These are phyloP conservation scores for Archaeoteleia sp. DNA, from an alignment of 2,888 invertebrate species.

Conservation along the genomic window DNA sequence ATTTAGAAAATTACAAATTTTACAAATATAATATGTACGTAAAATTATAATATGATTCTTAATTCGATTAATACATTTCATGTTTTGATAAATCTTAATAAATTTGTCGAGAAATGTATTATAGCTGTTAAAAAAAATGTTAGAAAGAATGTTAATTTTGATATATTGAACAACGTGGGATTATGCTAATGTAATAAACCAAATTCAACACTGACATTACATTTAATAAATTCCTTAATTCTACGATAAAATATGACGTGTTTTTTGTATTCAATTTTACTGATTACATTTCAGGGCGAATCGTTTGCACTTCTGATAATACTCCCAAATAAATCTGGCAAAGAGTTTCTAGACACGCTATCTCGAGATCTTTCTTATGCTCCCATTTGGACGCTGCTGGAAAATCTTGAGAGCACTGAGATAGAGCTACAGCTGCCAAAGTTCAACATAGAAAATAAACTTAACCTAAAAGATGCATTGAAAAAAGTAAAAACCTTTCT, in stretches of 20 bases:
- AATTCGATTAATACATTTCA: background rate
- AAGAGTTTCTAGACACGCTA: constrained; percentile 23
- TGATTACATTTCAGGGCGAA: constrained; percentile 32
- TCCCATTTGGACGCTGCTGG: constrained; percentile 36
- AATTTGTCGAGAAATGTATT: too few relatives aligned
- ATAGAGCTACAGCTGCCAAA: constrained; percentile 43
- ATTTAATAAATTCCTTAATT: too few relatives aligned
- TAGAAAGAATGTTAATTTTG: too few relatives aligned
- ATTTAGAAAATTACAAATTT: too few relatives aligned
- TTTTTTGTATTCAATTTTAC: too few relatives aligned
- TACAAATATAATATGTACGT: too few relatives aligned
- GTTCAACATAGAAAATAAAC: constrained; percentile 39
- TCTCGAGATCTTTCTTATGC: constrained; percentile 37
- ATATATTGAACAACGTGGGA: too few relatives aligned
- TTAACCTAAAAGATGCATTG: constrained; percentile 26
- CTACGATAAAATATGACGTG: too few relatives aligned
- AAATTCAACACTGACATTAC: too few relatives aligned
- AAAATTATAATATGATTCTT: background rate
- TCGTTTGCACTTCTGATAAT: constrained; percentile 33
- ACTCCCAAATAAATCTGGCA: constrained; percentile 37
- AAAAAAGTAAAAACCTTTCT: constrained; percentile 29
- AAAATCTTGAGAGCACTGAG: constrained; percentile 27
- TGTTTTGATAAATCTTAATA: constrained; percentile 9
- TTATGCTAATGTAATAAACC: too few relatives aligned
- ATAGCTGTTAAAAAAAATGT: too few relatives aligned